These are phyloP conservation scores for Ailurus styani DNA, from an alignment of 2,113 vertebrate species.

Conservation along the genomic window DNA sequence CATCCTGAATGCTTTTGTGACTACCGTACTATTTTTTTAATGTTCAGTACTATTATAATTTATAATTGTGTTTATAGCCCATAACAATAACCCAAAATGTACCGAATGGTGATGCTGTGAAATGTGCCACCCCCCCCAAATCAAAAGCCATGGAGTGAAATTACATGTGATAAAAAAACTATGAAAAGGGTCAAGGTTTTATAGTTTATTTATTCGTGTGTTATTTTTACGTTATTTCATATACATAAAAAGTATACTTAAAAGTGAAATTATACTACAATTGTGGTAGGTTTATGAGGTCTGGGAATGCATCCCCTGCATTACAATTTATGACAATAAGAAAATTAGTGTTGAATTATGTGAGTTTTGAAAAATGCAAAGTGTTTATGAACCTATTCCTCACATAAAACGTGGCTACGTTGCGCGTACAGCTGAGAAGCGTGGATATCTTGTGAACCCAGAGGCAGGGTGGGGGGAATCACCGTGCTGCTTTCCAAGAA, in stretches of 20 bases:
- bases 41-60: not conserved
- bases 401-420: not conserved
- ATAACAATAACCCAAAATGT: not conserved
- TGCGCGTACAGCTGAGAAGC: not conserved
- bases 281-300: slow-evolving; percentile 53
- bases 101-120: not conserved
- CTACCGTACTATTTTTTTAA: not conserved
- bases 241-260: slow-evolving; percentile 52
- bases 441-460: not conserved
- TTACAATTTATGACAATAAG: slow-evolving; percentile 36
- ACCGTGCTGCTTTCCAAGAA: not conserved
- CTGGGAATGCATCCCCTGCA: not conserved
- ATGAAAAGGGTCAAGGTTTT: slow-evolving; percentile 13
- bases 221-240: slow-evolving; percentile 56
- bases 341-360: slow-evolving; percentile 61
- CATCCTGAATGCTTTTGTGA: not conserved
- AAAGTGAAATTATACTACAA: slow-evolving; percentile 35
- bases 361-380: slow-evolving; percentile 43
- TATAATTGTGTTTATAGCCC: slow-evolving; percentile 15
- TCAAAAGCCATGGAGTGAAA: slow-evolving; percentile 12
- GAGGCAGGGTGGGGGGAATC: not conserved
- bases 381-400: slow-evolving; percentile 48
- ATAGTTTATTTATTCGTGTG: slow-evolving; percentile 28
- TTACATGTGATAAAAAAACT: slow-evolving; percentile 31
- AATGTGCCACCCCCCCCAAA: not conserved